A percentile compares a stretch with the other conserved stretches of the same genome.
phyloP scores from a whole-genome alignment of 1,140 invertebrate genomes.

The Telenomus remus region DNA sequence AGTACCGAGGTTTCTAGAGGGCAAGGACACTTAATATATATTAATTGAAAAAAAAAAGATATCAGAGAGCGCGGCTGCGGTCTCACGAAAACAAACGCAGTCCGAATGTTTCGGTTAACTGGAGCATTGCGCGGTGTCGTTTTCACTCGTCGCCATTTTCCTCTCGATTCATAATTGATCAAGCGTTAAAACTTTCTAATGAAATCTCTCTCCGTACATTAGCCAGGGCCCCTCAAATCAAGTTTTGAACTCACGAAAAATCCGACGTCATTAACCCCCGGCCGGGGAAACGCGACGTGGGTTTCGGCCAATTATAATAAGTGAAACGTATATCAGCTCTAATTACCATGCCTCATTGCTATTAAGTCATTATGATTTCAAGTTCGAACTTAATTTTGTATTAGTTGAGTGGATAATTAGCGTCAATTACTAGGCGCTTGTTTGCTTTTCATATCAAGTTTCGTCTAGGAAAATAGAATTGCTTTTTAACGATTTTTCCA shows the following conservation, averaged over 20 bases:
- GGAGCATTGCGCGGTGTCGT: conserved; percentile 33
- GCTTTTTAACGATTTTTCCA: no score
- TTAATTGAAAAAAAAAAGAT: conserved; percentile 10
- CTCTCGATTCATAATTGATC: conserved; percentile 65
- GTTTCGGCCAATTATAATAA: conserved; percentile 1
- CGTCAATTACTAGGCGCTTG: no score
- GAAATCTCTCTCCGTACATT: conserved; percentile 44
- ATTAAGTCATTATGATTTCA: conserved; percentile 2
- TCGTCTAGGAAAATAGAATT: no score
- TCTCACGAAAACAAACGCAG: conserved; percentile 37
- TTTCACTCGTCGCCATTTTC: conserved; percentile 64
- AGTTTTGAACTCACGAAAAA: no score
- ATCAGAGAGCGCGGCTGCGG: background rate
- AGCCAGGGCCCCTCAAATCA: background rate
- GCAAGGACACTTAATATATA: conserved; percentile 18
- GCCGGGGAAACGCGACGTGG: no score
- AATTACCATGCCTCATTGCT: background rate
- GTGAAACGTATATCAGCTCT: conserved; percentile 7
- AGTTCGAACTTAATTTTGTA: background rate
- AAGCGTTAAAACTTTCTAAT: conserved; percentile 70
- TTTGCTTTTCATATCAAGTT: no score
- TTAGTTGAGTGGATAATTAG: no score
- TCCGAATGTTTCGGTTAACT: conserved; percentile 37
- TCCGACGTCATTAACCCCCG: no score
- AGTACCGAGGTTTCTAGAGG: background rate